Percentiles rank a stretch among this genome's conserved stretches.
Conservation (phyloP, 2,797 vertebrate genomes). For the Telmatherina bonti region DNA sequence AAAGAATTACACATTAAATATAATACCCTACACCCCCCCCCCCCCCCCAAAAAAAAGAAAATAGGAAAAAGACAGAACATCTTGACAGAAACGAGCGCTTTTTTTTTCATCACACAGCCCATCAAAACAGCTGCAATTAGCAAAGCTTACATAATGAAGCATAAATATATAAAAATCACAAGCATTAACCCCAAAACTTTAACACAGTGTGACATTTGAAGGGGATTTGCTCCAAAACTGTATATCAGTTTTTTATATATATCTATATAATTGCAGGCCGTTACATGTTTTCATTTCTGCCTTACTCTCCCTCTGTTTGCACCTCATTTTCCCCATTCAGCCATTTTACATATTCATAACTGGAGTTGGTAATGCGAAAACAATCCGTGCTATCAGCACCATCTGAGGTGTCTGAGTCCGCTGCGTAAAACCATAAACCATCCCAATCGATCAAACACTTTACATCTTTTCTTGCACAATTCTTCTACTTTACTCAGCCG, state of each 20-base stretch:
- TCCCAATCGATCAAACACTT: conserved; percentile 15
- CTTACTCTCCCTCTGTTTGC: conserved; percentile 70
- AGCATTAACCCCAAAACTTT: conserved; percentile 58
- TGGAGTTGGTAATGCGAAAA: conserved; percentile 84
- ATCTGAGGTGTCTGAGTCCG: conserved; percentile 54
- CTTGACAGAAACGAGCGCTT: conserved; percentile 32
- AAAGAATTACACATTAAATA: conserved; percentile 12
- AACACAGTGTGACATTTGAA: conserved; percentile 18
- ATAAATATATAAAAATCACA: conserved; percentile 25
- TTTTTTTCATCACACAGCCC: conserved; percentile 52
- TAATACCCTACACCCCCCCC: not conserved
- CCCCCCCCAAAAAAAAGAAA: conserved; percentile 15
- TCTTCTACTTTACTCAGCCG: conserved; percentile 23
- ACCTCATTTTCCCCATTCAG: conserved; percentile 80
- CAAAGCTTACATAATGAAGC: conserved; percentile 60
- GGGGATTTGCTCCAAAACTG: conserved; percentile 25
- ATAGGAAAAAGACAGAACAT: conserved; percentile 29
- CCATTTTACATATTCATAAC: conserved; percentile 88
- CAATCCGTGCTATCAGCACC: conserved; percentile 74
- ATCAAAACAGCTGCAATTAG: conserved; percentile 75
- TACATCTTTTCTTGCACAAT: conserved; percentile 21
- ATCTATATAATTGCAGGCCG: conserved; percentile 33
- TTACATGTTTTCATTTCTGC: conserved; percentile 57
- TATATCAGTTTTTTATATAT: conserved; percentile 8
- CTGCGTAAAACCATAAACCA: conserved; percentile 36